These are phyloP conservation scores for Enteromius argenteus DNA, from an alignment of 2,797 vertebrate species.

Conservation along the genomic window DNA sequence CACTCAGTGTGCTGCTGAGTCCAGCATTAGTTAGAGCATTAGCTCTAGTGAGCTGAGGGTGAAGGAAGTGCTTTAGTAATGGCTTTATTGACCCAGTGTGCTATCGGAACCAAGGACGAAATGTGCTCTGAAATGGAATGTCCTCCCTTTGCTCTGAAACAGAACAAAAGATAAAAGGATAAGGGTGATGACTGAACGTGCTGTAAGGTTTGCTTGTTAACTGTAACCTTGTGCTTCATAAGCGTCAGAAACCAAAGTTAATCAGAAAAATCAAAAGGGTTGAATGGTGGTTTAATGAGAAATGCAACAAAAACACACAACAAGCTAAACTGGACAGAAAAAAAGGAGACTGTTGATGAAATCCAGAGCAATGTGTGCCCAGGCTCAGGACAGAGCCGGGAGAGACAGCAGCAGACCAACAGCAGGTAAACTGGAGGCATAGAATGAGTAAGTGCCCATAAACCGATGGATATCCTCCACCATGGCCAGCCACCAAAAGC, in stretches of 20 bases:
- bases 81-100: conserved; percentile 77
- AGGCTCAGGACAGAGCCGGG: background rate
- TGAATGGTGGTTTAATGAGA: background rate
- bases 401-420: background rate
- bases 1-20: conserved; percentile 75
- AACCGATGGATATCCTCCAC: background rate
- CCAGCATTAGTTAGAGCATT: conserved; percentile 65
- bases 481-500: background rate
- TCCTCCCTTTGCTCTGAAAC: conserved; percentile 71
- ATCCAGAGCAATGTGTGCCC: background rate
- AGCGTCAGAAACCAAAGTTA: background rate
- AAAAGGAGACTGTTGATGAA: background rate
- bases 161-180: conserved; percentile 60
- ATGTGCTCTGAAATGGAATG: conserved; percentile 69
- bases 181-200: background rate
- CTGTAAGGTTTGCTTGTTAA: background rate
- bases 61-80: conserved; percentile 67
- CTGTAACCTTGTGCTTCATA: conserved; percentile 1
- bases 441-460: background rate
- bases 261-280: background rate
- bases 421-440: background rate
- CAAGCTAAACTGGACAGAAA: background rate
- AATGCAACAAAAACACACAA: background rate
- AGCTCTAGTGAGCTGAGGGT: conserved; percentile 64
- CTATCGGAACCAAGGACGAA: conserved; percentile 79